Evolutionary conservation across 2,797 vertebrate species (phyloP).

Genomic region (Moxostoma hubbsi): DNA sequence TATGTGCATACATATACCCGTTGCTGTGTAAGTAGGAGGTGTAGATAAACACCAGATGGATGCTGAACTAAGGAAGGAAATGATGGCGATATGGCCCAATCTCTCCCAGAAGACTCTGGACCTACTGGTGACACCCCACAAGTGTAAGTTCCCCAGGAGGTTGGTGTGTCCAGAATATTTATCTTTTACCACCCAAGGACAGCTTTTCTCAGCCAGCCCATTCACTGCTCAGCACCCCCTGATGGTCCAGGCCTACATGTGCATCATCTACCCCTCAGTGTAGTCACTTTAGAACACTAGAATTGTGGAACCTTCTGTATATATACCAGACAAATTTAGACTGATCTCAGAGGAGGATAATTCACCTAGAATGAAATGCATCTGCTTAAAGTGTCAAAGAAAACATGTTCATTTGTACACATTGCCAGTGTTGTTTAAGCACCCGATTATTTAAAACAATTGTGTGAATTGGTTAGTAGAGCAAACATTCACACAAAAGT

Average conservation of each 20-base stretch:
- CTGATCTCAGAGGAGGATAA: background rate
- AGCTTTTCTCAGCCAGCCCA: conserved; percentile 76
- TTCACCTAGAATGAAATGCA: background rate
- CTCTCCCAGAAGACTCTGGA: conserved; percentile 94
- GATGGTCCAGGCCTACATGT: conserved; percentile 67
- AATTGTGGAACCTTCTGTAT: background rate
- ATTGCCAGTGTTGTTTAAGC: too few relatives aligned
- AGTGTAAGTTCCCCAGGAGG: conserved; percentile 84
- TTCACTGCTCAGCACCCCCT: conserved; percentile 79
- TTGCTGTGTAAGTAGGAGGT: conserved; percentile 70
- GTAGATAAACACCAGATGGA: conserved; percentile 98
- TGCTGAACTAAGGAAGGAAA: conserved; percentile 91
- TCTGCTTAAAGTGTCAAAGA: background rate
- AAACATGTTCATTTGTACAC: background rate
- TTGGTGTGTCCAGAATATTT: conserved; percentile 65
- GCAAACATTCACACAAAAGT: background rate
- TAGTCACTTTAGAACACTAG: background rate
- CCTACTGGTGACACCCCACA: conserved; percentile 93
- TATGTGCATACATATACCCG: conserved; percentile 35
- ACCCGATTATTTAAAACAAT: background rate
- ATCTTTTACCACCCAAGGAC: conserved; percentile 77
- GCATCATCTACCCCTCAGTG: background rate
- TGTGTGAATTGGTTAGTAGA: background rate
- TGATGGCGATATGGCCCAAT: conserved; percentile 98
- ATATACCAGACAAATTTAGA: background rate